phyloP scores from a whole-genome alignment of 2,888 invertebrate species.

The Oscheius sp. region DNA sequence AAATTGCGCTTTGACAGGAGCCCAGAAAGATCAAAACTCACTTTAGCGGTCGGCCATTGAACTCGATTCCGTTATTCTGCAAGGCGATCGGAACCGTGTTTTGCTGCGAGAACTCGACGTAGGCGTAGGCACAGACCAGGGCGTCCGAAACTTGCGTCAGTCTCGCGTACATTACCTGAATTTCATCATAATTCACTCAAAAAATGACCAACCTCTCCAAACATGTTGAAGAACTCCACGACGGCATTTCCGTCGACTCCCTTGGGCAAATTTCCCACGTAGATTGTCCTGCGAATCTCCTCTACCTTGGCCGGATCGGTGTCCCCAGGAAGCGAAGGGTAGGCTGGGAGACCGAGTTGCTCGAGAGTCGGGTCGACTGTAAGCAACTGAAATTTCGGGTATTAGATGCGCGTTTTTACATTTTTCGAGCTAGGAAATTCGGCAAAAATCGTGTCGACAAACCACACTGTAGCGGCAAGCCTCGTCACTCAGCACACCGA shows the following conservation, averaged over 20 bases:
- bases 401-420: slow-evolving; percentile 1
- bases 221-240: slow-evolving; percentile 84
- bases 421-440: not conserved
- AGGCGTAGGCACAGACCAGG: slow-evolving; percentile 80
- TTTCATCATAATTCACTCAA: not conserved
- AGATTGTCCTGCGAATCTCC: slow-evolving; percentile 92
- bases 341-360: slow-evolving; percentile 83
- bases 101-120: slow-evolving; percentile 94
- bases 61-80: slow-evolving; percentile 82
- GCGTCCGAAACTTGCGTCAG: slow-evolving; percentile 84
- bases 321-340: slow-evolving; percentile 89
- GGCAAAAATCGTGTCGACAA: slow-evolving; percentile 14
- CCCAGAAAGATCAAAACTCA: slow-evolving; percentile 14
- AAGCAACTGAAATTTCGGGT: slow-evolving; percentile 77
- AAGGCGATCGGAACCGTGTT: slow-evolving; percentile 87
- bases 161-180: slow-evolving; percentile 89
- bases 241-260: slow-evolving; percentile 82
- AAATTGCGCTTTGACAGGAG: no score
- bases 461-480: slow-evolving; percentile 6
- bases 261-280: slow-evolving; percentile 83
- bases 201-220: slow-evolving; percentile 68
- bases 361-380: slow-evolving; percentile 90
- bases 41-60: slow-evolving; percentile 82
- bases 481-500: slow-evolving; percentile 10
- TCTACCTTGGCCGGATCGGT: slow-evolving; percentile 79